These are phyloP conservation scores for Mandrillus leucophaeus DNA, from an alignment of 2,113 vertebrate genomes.

Conservation along the genomic window DNA sequence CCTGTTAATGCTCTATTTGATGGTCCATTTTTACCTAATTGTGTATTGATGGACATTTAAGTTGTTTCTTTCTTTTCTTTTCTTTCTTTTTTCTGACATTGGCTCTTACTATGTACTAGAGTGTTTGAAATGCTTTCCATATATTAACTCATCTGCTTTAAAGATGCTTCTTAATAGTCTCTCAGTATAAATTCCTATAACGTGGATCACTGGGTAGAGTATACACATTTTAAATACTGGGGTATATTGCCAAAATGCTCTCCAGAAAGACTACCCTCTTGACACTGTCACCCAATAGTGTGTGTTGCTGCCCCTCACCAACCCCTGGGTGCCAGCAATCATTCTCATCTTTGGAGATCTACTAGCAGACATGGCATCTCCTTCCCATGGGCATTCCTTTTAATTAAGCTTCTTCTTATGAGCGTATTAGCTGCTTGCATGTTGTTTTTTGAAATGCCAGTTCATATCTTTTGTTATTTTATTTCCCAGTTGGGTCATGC, in stretches of 20 bases:
- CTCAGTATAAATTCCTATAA: neutral
- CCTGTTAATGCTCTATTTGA: neutral
- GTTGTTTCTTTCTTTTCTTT: neutral
- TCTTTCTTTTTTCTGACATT: neutral
- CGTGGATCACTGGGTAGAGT: neutral
- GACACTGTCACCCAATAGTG: neutral
- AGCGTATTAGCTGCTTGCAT: neutral
- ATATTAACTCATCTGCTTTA: neutral
- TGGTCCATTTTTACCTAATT: neutral
- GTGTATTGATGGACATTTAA: neutral
- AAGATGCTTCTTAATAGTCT: neutral
- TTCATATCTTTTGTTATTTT: neutral
- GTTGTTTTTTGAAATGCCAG: neutral
- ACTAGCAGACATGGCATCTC: neutral
- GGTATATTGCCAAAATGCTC: neutral
- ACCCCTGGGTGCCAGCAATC: accelerated
- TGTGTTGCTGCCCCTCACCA: accelerated
- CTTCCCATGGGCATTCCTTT: neutral
- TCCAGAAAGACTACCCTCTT: neutral
- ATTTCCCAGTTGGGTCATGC: neutral
- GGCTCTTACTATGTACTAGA: neutral
- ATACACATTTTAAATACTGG: neutral
- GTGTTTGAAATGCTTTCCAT: neutral
- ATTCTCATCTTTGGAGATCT: neutral
- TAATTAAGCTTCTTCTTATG: neutral